Percentiles rank a stretch among this genome's conserved stretches.
Conservation (phyloP, 2,888 invertebrate species). For the Netelia fuscicornis region DNA sequence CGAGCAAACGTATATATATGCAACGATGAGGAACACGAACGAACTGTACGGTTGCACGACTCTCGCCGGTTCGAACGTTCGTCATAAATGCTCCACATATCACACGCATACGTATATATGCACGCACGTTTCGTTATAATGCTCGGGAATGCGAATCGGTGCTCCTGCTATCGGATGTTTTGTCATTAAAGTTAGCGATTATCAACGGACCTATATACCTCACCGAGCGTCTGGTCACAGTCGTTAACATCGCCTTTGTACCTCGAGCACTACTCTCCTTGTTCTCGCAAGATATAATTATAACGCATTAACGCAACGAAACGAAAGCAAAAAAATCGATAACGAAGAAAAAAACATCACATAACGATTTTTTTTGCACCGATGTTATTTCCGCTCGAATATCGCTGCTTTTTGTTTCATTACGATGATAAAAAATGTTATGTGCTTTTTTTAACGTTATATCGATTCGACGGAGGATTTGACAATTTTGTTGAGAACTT, state of each 20-base stretch:
- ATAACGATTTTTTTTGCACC: background rate
- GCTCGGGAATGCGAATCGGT: slow-evolving; percentile 51
- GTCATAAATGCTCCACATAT: slow-evolving; percentile 4
- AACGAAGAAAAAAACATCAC: background rate
- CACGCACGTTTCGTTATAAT: slow-evolving; percentile 33
- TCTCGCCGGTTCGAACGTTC: slow-evolving; percentile 30
- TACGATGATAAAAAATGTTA: background rate
- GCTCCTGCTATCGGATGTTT: slow-evolving; percentile 64
- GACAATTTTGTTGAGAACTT: slow-evolving; percentile 1
- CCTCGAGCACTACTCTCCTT: slow-evolving; percentile 16
- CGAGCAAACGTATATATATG: background rate
- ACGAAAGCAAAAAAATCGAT: background rate
- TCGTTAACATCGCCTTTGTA: background rate
- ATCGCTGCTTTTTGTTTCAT: background rate
- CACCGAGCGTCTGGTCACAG: slow-evolving; percentile 31
- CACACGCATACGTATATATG: background rate
- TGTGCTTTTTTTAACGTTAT: background rate
- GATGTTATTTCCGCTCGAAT: background rate
- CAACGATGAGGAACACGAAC: background rate
- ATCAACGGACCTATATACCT: slow-evolving; percentile 57
- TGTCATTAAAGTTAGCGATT: slow-evolving; percentile 64
- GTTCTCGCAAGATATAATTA: slow-evolving; percentile 20
- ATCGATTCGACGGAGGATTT: slow-evolving; percentile 11
- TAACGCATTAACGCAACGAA: slow-evolving; percentile 1
- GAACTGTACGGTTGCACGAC: slow-evolving; percentile 17